A percentile compares a stretch with the other conserved stretches of the same genome.
phyloP scores from a whole-genome alignment of 1,140 invertebrate genomes.

The Paralvinella palmiformis region DNA sequence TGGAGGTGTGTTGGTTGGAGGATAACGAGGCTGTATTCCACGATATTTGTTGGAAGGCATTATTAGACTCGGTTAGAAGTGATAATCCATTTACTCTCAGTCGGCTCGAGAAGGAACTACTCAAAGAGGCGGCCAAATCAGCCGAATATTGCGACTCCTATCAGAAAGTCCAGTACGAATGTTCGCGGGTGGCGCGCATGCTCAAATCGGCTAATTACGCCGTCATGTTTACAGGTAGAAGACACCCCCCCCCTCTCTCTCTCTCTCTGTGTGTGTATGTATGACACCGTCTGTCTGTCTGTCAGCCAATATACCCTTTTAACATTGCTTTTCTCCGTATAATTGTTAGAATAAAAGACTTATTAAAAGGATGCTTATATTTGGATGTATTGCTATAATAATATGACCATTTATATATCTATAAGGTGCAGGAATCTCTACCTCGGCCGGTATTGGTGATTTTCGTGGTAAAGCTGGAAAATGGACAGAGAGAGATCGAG shows the following conservation, averaged over 20 bases:
- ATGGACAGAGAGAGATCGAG: constrained; percentile 40
- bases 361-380: background rate
- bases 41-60: constrained; percentile 19
- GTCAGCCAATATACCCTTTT: too few relatives aligned
- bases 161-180: constrained; percentile 24
- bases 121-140: constrained; percentile 32
- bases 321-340: background rate
- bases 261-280: background rate
- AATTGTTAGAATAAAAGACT: background rate
- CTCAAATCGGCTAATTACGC: constrained; percentile 30
- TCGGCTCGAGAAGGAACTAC: constrained; percentile 27
- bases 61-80: constrained; percentile 14
- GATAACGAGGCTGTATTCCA: constrained; percentile 8
- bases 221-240: constrained; percentile 39
- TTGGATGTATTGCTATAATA: background rate
- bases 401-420: background rate
- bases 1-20: constrained; percentile 9
- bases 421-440: constrained; percentile 87
- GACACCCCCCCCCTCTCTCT: background rate
- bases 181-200: constrained; percentile 25
- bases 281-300: background rate
- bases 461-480: constrained; percentile 67
- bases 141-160: constrained; percentile 33
- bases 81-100: constrained; percentile 17
- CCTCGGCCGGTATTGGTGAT: constrained; percentile 91